Conservation (phyloP, 2,888 invertebrate species). For the Meghimatium bilineatum region DNA sequence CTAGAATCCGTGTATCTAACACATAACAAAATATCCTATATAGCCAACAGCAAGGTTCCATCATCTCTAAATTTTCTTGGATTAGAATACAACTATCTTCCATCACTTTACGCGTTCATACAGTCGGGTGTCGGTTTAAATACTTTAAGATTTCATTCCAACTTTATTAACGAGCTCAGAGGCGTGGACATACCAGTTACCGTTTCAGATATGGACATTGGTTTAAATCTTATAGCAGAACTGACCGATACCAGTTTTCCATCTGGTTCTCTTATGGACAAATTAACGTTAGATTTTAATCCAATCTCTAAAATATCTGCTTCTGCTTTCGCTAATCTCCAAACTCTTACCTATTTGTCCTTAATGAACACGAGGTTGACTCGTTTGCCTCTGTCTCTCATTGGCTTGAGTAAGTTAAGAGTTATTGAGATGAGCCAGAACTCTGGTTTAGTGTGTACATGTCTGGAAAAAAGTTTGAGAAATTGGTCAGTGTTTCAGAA, state of each 20-base stretch:
- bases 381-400: slow-evolving; percentile 9
- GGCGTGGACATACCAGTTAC: neutral
- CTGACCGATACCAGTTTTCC: slow-evolving; percentile 18
- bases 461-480: neutral
- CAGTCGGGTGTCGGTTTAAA: neutral
- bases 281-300: neutral
- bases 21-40: neutral
- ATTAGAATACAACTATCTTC: neutral
- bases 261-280: neutral
- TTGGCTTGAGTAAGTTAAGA: neutral
- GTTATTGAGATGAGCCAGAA: neutral
- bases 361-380: neutral
- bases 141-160: neutral
- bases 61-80: neutral
- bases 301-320: slow-evolving; percentile 9
- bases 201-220: neutral
- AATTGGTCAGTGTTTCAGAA: neutral
- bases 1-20: neutral
- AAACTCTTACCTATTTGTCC: neutral
- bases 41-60: neutral
- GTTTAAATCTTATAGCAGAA: neutral
- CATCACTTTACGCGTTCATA: neutral
- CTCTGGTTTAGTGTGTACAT: neutral
- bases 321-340: neutral
- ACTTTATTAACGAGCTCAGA: neutral